Conservation (phyloP, 23 tunicate genomes). For the Phallusia fumigata region DNA sequence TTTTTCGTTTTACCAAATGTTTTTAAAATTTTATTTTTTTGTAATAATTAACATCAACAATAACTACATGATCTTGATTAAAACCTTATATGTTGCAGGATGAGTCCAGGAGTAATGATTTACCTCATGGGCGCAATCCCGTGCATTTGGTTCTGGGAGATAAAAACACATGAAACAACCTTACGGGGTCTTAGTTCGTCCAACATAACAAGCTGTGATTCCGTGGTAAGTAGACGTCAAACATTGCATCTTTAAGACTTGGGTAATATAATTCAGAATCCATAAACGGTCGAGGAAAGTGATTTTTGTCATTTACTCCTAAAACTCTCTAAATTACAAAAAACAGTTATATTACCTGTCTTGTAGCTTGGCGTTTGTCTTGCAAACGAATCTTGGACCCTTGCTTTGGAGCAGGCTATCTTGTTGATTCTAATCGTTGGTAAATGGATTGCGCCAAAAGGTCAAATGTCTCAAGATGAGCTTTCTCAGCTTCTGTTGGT, state of each 20-base stretch:
- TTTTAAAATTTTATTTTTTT: too few species aligned
- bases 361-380: neutral
- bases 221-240: neutral
- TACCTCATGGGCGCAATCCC: slow-evolving; percentile 49
- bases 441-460: slow-evolving; percentile 77
- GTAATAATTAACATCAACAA: too few species aligned
- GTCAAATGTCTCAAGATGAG: slow-evolving; percentile 35
- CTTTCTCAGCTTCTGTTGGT: slow-evolving; percentile 48
- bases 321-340: neutral
- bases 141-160: slow-evolving; percentile 56
- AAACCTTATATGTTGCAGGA: slow-evolving; percentile 11
- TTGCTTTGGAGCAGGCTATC: slow-evolving; percentile 46
- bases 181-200: neutral
- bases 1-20: too few species aligned
- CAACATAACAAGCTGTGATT: neutral
- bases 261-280: too few species aligned
- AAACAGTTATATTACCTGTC: neutral
- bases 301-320: neutral
- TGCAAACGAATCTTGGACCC: slow-evolving; percentile 28
- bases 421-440: slow-evolving; percentile 50
- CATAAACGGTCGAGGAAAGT: neutral
- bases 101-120: slow-evolving; percentile 47
- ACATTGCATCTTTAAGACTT: too few species aligned
- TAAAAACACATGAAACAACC: slow-evolving; percentile 12
- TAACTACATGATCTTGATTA: too few species aligned